Percentiles rank a stretch among this genome's conserved stretches.
These are phyloP conservation scores for Leucophenga maculata DNA, from an alignment of 2,888 invertebrate species.

Conservation along the genomic window DNA sequence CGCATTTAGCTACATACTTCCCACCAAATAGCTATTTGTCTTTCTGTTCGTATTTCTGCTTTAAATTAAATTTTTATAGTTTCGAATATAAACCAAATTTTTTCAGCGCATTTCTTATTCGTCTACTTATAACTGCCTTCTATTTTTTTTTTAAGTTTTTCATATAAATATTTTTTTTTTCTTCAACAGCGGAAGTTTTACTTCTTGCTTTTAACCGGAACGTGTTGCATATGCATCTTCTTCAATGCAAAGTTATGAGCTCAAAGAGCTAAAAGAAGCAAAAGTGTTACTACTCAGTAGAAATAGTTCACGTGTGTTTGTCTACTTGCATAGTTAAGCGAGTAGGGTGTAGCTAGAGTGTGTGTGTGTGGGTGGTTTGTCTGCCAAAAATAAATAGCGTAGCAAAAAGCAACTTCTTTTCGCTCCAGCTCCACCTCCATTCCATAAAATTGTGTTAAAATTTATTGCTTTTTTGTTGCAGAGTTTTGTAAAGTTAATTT, in stretches of 20 bases:
- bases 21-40: too few relatives aligned
- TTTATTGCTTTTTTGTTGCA: too few relatives aligned
- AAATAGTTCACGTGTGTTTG: conserved; percentile 39
- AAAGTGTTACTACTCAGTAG: background rate
- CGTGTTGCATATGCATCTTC: conserved; percentile 66
- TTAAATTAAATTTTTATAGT: too few relatives aligned
- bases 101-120: too few relatives aligned
- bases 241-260: conserved; percentile 62
- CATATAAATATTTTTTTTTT: background rate
- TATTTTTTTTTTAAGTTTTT: background rate
- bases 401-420: too few relatives aligned
- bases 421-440: too few relatives aligned
- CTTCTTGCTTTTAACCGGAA: conserved; percentile 34
- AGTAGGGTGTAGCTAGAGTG: conserved; percentile 30
- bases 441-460: too few relatives aligned
- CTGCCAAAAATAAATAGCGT: background rate
- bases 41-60: too few relatives aligned
- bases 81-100: too few relatives aligned
- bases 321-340: conserved; percentile 26
- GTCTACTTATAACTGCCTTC: too few relatives aligned
- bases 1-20: too few relatives aligned
- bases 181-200: background rate
- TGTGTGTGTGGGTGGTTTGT: conserved; percentile 18
- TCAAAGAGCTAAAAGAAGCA: conserved; percentile 45
- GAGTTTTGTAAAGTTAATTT: too few relatives aligned